These are phyloP conservation scores for Neopipo cinnamomea DNA, from an alignment of 2,113 vertebrate species.

Conservation along the genomic window DNA sequence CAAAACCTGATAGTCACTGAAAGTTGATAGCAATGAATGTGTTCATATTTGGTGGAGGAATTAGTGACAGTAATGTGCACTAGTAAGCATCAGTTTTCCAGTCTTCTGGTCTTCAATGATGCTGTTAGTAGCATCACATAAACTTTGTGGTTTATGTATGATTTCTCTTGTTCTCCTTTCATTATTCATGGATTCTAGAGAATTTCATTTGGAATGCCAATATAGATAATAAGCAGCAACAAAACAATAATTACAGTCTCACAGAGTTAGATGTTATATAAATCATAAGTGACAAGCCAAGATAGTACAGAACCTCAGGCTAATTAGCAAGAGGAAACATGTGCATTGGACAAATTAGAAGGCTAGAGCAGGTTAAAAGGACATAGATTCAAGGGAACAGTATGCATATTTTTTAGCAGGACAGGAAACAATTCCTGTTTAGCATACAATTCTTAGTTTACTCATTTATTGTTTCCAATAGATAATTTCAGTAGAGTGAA, in stretches of 20 bases:
- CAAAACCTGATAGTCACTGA: not conserved
- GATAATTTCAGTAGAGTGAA: not conserved
- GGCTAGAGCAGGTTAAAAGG: not conserved
- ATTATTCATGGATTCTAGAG: not conserved
- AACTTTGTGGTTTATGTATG: not conserved
- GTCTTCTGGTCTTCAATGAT: not conserved
- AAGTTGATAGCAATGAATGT: not conserved
- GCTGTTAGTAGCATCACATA: not conserved
- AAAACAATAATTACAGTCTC: not conserved
- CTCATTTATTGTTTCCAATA: not conserved
- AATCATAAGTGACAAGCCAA: not conserved
- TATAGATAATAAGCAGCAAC: not conserved
- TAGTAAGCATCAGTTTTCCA: not conserved
- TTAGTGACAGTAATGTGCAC: not conserved
- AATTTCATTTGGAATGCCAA: not conserved
- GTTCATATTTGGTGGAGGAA: not conserved
- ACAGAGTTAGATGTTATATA: not conserved
- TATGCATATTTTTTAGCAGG: not conserved
- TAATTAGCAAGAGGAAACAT: not conserved
- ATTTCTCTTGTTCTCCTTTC: not conserved
- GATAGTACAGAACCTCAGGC: not conserved
- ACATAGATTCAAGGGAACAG: not conserved
- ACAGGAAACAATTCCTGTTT: not conserved
- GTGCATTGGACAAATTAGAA: not conserved
- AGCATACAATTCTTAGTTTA: not conserved